phyloP scores from a whole-genome alignment of 2,113 vertebrate species.

The Lates calcarifer region DNA sequence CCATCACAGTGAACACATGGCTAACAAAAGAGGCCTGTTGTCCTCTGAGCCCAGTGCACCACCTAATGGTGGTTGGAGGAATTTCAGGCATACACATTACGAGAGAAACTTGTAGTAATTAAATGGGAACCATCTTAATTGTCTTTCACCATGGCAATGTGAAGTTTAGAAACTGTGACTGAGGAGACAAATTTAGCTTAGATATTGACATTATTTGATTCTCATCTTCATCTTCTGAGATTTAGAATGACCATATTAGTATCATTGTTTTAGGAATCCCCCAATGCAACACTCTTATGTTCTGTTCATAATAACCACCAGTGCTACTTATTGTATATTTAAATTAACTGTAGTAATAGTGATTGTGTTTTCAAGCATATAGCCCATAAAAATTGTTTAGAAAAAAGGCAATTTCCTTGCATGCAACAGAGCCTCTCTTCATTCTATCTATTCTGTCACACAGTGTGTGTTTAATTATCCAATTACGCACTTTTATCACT shows the following conservation, averaged over 20 bases:
- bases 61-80: constrained; percentile 68
- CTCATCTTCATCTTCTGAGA: not conserved
- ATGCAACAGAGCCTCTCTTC: constrained; percentile 15
- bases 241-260: not conserved
- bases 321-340: constrained; percentile 4
- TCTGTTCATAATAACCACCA: constrained; percentile 10
- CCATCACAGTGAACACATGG: constrained; percentile 79
- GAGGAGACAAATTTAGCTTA: constrained; percentile 28
- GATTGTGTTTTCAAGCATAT: not conserved
- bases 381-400: not conserved
- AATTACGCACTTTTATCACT: not conserved
- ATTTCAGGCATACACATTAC: constrained; percentile 25
- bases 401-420: not conserved
- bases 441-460: not conserved
- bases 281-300: not conserved
- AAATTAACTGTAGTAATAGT: constrained; percentile 6
- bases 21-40: constrained; percentile 77
- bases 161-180: constrained; percentile 5
- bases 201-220: constrained; percentile 32
- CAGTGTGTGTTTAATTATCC: not conserved
- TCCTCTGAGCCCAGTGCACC: constrained; percentile 72
- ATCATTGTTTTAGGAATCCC: constrained; percentile 26
- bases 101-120: constrained; percentile 51
- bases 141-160: constrained; percentile 32
- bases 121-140: constrained; percentile 72